phyloP scores from a whole-genome alignment of 1,140 invertebrate genomes.

The Aphidius ervi region DNA sequence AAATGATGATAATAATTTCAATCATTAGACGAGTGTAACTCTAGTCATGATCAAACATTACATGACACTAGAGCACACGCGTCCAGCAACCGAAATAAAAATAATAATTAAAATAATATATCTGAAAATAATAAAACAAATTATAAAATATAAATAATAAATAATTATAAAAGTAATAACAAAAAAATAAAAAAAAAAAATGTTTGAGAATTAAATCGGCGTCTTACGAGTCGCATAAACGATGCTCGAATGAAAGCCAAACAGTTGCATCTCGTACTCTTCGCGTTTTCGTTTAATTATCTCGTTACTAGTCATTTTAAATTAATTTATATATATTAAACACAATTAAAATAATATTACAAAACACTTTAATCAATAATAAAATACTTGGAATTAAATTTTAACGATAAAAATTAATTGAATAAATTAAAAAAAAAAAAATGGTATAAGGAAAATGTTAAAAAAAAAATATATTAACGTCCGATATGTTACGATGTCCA shows the following conservation, averaged over 20 bases:
- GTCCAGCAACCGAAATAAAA: constrained; percentile 34
- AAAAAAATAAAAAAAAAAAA: constrained; percentile 10
- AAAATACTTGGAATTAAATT: neutral
- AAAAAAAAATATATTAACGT: neutral
- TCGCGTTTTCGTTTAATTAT: constrained; percentile 34
- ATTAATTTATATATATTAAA: neutral
- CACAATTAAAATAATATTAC: neutral
- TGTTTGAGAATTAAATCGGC: constrained; percentile 25
- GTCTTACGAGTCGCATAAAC: constrained; percentile 40
- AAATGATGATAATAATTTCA: constrained; percentile 32
- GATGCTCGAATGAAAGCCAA: constrained; percentile 40
- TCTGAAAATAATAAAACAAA: constrained; percentile 10
- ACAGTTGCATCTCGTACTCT: constrained; percentile 49
- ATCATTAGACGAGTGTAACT: constrained; percentile 48
- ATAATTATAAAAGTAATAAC: too few relatives aligned
- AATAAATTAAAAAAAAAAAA: too few relatives aligned
- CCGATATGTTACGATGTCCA: constrained; percentile 13
- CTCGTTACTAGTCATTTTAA: constrained; percentile 30
- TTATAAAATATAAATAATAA: constrained; percentile 23
- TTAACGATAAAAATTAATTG: neutral
- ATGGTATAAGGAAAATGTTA: too few relatives aligned
- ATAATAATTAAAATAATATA: constrained; percentile 10
- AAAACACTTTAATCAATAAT: neutral
- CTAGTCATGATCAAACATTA: constrained; percentile 45
- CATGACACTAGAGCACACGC: constrained; percentile 48